A percentile compares a stretch with the other conserved stretches of the same genome.
phyloP scores from a whole-genome alignment of 2,113 vertebrate genomes.

The Cynopterus brachyotis region DNA sequence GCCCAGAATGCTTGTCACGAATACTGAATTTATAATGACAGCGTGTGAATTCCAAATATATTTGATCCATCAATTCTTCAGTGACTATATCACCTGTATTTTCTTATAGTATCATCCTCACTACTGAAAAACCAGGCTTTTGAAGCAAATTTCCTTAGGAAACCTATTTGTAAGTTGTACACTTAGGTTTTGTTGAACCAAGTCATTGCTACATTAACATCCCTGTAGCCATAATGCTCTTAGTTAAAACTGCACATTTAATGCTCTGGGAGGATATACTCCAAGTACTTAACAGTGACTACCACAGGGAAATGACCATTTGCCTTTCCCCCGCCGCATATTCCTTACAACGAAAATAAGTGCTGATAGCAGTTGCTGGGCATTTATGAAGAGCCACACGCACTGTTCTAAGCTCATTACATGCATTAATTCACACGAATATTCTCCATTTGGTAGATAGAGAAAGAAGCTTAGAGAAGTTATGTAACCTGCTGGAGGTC shows the following conservation, averaged over 20 bases:
- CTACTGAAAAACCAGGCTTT: conserved; percentile 52
- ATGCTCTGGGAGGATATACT: background rate
- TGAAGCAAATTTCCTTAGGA: conserved; percentile 28
- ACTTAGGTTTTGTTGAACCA: background rate
- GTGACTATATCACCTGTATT: conserved; percentile 15
- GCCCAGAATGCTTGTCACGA: conserved; percentile 7
- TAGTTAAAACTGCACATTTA: background rate
- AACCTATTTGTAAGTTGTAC: background rate
- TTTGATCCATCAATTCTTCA: background rate
- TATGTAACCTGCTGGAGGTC: background rate
- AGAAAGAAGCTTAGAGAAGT: background rate
- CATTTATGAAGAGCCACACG: background rate
- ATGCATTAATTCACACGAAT: background rate
- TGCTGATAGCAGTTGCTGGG: background rate
- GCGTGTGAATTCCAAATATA: background rate
- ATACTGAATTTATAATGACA: conserved; percentile 49
- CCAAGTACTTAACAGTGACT: background rate
- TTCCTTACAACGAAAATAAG: background rate
- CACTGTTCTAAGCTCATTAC: background rate
- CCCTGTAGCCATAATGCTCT: background rate
- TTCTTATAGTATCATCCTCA: background rate
- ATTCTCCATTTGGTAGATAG: background rate
- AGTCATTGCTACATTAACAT: background rate
- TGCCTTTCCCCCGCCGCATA: background rate
- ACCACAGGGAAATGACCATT: background rate